phyloP scores from a whole-genome alignment of 2,797 vertebrate species.

The Orientallactaga sibirica region DNA sequence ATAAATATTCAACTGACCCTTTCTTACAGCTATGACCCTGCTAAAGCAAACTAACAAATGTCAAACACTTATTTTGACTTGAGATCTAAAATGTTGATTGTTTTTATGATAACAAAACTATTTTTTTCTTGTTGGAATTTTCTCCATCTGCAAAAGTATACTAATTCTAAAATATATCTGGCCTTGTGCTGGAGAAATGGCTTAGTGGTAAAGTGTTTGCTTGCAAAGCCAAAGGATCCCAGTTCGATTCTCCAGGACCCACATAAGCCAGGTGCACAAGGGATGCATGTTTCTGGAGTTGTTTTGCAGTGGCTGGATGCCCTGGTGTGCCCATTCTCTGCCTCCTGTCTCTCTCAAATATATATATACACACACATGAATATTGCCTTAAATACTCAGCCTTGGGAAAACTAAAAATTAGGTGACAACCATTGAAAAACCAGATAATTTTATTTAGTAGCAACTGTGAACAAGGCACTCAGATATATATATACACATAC shows the following conservation, averaged over 20 bases:
- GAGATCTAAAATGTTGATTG: conserved; percentile 10
- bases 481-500: background rate
- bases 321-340: no score
- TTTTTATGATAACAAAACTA: background rate
- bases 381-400: background rate
- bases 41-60: conserved; percentile 12
- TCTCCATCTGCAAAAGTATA: background rate
- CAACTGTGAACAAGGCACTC: background rate
- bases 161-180: background rate
- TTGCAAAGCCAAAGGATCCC: no score
- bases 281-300: no score
- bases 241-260: no score
- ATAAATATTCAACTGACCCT: background rate
- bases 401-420: conserved; percentile 28
- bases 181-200: background rate
- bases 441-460: conserved; percentile 30
- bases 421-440: background rate
- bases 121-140: conserved; percentile 44
- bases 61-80: conserved; percentile 1
- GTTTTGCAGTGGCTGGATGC: no score
- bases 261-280: no score
- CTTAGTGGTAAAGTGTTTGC: no score
- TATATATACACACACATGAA: no score
- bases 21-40: background rate
- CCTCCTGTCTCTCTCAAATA: no score